These are phyloP conservation scores for Athrips mouffetella DNA, from an alignment of 2,888 invertebrate genomes.

Conservation along the genomic window DNA sequence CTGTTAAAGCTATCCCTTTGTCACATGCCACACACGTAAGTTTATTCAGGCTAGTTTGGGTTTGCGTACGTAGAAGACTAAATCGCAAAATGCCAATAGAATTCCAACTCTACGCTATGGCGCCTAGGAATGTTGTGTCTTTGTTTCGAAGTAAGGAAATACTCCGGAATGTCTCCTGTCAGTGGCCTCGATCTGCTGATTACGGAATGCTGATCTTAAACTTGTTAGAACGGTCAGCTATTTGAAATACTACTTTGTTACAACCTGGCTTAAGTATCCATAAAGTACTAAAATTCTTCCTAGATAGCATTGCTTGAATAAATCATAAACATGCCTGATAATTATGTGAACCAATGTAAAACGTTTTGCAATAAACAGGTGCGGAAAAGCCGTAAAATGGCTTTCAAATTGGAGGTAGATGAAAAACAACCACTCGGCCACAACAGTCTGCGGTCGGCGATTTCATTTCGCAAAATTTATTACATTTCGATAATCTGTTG, in stretches of 20 bases:
- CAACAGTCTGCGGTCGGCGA: constrained; percentile 54
- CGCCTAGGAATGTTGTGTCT: constrained; percentile 8
- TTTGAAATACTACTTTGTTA: constrained; percentile 6
- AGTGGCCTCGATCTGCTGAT: constrained; percentile 40
- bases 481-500: constrained; percentile 54
- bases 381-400: constrained; percentile 20
- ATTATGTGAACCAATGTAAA: constrained; percentile 13
- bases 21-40: constrained; percentile 52
- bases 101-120: constrained; percentile 29
- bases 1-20: constrained; percentile 45
- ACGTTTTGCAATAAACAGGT: constrained; percentile 12
- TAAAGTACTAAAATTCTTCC: not conserved
- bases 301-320: constrained; percentile 1
- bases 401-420: constrained; percentile 35
- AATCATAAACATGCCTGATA: constrained; percentile 2
- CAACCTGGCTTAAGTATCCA: constrained; percentile 1
- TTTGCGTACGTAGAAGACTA: constrained; percentile 28
- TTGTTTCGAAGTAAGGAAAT: constrained; percentile 2
- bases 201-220: constrained; percentile 38
- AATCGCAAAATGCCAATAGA: constrained; percentile 27
- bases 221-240: constrained; percentile 11
- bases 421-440: constrained; percentile 48
- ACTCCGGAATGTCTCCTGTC: constrained; percentile 19
- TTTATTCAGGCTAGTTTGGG: constrained; percentile 45
- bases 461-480: constrained; percentile 60